Percentiles rank a stretch among this genome's conserved stretches.
phyloP scores from a whole-genome alignment of 2,113 vertebrate genomes.

The Origma solitaria region DNA sequence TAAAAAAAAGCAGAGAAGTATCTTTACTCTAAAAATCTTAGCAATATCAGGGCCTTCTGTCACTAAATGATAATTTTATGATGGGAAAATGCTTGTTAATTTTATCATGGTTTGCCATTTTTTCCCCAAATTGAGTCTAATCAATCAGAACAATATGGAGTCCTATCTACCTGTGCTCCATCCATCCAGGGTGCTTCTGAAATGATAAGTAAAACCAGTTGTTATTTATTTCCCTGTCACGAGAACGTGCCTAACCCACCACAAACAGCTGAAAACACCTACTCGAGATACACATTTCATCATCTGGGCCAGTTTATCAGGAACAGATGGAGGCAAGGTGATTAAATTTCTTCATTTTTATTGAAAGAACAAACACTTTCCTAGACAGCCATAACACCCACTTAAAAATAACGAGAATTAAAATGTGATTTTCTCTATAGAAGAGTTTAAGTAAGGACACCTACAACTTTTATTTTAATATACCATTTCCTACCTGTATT shows the following conservation, averaged over 20 bases:
- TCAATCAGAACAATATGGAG: not conserved
- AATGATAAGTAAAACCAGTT: not conserved
- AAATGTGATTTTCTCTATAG: not conserved
- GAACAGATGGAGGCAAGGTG: constrained; percentile 27
- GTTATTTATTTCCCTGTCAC: not conserved
- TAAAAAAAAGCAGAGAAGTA: not conserved
- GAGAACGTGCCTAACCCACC: not conserved
- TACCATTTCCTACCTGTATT: constrained; percentile 1
- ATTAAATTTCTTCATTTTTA: constrained; percentile 37
- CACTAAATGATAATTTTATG: not conserved
- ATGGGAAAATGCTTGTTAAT: not conserved
- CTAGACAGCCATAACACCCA: not conserved
- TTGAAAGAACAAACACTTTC: constrained; percentile 33
- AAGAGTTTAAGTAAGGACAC: not conserved
- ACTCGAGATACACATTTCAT: not conserved
- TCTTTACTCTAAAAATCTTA: not conserved
- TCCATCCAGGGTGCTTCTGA: not conserved
- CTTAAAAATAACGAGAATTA: constrained; percentile 25
- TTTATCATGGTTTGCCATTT: not conserved
- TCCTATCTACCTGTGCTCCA: not conserved
- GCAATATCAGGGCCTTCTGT: not conserved
- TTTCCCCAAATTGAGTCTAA: not conserved
- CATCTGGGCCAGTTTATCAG: not conserved
- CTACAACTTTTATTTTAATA: constrained; percentile 6
- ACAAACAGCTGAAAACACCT: not conserved